These are phyloP conservation scores for Astreopora myriophthalma DNA, from an alignment of 64 coral and sea anemone species.

Conservation along the genomic window DNA sequence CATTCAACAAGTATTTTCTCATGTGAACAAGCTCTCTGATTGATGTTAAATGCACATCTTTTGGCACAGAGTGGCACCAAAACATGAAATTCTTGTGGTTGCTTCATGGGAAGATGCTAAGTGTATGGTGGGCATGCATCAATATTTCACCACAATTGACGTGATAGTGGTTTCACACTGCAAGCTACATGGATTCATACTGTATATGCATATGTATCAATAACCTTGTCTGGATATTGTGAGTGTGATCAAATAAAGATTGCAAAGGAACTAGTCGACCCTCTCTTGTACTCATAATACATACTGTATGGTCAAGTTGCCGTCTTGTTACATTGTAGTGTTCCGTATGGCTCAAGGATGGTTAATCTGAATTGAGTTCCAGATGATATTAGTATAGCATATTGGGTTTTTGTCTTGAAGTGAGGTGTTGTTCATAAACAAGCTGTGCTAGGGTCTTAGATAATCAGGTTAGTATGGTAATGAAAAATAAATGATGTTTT, in stretches of 20 bases:
- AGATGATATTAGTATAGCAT: constrained; percentile 1
- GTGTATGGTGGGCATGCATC: background rate
- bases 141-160: background rate
- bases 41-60: background rate
- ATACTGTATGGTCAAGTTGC: constrained; percentile 11
- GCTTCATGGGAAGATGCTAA: background rate
- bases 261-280: background rate
- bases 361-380: background rate
- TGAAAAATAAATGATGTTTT: background rate
- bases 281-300: too few relatives aligned
- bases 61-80: background rate
- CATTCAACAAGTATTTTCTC: too few relatives aligned
- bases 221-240: background rate
- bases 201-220: background rate
- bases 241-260: background rate
- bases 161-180: too few relatives aligned
- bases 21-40: background rate
- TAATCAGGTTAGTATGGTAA: constrained; percentile 8
- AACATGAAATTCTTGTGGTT: background rate
- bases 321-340: background rate
- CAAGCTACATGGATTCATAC: background rate
- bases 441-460: background rate
- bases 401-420: constrained; percentile 2
- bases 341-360: background rate
- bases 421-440: constrained; percentile 19